Evolutionary conservation across 2,113 vertebrate species (phyloP).

Genomic region (Otolemur garnettii): DNA sequence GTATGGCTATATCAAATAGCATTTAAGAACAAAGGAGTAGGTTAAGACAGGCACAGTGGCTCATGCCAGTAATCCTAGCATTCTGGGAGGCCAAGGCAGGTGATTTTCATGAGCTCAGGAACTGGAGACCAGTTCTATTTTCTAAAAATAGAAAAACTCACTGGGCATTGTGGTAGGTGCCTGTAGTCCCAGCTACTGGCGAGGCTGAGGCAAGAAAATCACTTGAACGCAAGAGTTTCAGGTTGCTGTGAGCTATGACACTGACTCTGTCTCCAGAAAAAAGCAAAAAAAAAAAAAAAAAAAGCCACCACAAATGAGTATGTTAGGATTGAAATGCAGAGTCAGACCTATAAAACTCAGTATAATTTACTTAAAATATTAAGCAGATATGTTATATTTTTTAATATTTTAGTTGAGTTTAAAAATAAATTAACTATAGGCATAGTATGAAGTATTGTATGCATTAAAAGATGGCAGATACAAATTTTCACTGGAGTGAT

Average conservation of each 20-base stretch:
- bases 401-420: not conserved
- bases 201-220: too few relatives aligned
- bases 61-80: not conserved
- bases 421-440: not conserved
- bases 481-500: not conserved
- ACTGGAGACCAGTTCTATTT: not conserved
- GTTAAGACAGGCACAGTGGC: not conserved
- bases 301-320: not conserved
- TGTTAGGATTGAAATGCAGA: slow-evolving; percentile 4
- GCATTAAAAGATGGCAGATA: slow-evolving; percentile 33
- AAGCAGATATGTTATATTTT: slow-evolving; percentile 42
- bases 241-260: too few relatives aligned
- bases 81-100: not conserved
- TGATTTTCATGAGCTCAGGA: not conserved
- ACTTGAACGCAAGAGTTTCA: too few relatives aligned
- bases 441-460: not conserved
- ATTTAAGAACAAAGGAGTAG: slow-evolving; percentile 28
- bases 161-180: not conserved
- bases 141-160: not conserved
- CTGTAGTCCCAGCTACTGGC: too few relatives aligned
- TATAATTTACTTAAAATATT: slow-evolving; percentile 35
- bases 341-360: not conserved
- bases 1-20: not conserved
- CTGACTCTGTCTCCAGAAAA: too few relatives aligned
- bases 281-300: too few relatives aligned